Conservation (phyloP, 2,113 vertebrate genomes). For the Trematomus loennbergii region DNA sequence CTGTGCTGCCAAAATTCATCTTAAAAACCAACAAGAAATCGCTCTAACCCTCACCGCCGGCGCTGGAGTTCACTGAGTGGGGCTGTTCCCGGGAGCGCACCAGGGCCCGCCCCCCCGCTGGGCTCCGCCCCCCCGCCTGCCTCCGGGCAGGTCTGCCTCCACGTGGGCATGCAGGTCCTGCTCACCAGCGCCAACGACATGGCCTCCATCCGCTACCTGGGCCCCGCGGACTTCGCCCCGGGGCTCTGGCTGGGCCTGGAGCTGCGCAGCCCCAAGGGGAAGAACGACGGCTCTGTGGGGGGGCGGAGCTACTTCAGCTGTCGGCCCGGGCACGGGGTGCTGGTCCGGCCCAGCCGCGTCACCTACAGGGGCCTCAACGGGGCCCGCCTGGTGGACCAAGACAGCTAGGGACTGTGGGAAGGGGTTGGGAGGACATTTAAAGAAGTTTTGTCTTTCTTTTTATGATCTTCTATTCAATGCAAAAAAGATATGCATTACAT, state of each 20-base stretch:
- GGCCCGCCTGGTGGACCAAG: slow-evolving; percentile 88
- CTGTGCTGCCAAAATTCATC: neutral
- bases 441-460: slow-evolving; percentile 7
- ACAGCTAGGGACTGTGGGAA: slow-evolving; percentile 70
- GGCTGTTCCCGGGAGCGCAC: neutral
- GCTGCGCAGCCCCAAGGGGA: slow-evolving; percentile 91
- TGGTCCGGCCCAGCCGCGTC: slow-evolving; percentile 93
- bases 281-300: slow-evolving; percentile 92
- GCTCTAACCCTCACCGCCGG: slow-evolving; percentile 81
- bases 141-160: slow-evolving; percentile 84
- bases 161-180: slow-evolving; percentile 92
- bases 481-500: neutral
- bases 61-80: slow-evolving; percentile 87
- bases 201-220: slow-evolving; percentile 92
- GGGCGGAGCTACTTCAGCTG: slow-evolving; percentile 93
- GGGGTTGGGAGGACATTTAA: neutral
- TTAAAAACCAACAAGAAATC: slow-evolving; percentile 78
- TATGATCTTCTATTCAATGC: neutral
- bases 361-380: slow-evolving; percentile 95
- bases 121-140: slow-evolving; percentile 26
- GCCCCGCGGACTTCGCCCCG: slow-evolving; percentile 90
- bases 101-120: slow-evolving; percentile 43
- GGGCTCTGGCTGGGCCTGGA: slow-evolving; percentile 96
- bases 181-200: slow-evolving; percentile 94
- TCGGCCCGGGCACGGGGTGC: slow-evolving; percentile 87